phyloP scores from a whole-genome alignment of 1,140 invertebrate genomes.

The Hyles vespertilio region DNA sequence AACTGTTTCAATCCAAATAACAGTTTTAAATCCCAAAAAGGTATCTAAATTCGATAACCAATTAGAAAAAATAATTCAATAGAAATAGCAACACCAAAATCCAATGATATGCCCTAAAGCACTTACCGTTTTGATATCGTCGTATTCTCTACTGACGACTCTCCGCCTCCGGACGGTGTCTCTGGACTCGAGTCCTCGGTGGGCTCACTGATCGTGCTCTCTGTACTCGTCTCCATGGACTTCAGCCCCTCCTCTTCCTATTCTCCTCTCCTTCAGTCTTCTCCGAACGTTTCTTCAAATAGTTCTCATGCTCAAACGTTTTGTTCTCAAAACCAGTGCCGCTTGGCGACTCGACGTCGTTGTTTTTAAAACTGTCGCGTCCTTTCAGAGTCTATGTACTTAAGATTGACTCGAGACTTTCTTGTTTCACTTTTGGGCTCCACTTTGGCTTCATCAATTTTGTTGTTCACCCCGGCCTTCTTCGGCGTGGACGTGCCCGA shows the following conservation, averaged over 20 bases:
- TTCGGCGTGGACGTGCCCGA: slow-evolving; percentile 45
- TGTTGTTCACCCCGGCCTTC: slow-evolving; percentile 32
- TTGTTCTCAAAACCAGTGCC: slow-evolving; percentile 73
- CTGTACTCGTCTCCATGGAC: slow-evolving; percentile 66
- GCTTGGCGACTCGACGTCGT: slow-evolving; percentile 60
- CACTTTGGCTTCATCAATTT: slow-evolving; percentile 25
- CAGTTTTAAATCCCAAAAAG: too few species aligned
- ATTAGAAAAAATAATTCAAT: too few species aligned
- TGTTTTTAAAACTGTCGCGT: slow-evolving; percentile 47
- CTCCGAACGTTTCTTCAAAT: slow-evolving; percentile 60
- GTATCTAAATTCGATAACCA: too few species aligned
- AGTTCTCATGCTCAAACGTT: slow-evolving; percentile 74
- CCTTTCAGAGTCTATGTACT: slow-evolving; percentile 63
- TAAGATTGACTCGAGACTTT: slow-evolving; percentile 39
- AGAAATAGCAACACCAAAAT: too few species aligned
- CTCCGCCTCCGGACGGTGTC: slow-evolving; percentile 50
- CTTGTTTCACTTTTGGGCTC: slow-evolving; percentile 26
- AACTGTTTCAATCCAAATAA: too few species aligned
- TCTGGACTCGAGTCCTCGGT: slow-evolving; percentile 64
- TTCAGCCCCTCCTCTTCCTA: slow-evolving; percentile 47
- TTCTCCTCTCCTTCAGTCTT: slow-evolving; percentile 41
- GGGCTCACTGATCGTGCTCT: slow-evolving; percentile 59
- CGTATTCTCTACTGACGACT: slow-evolving; percentile 55
- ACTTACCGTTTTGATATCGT: slow-evolving; percentile 65
- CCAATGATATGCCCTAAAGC: neutral